Evolutionary conservation across 2,113 vertebrate species (phyloP).

Genomic region (Clarias batrachus): DNA sequence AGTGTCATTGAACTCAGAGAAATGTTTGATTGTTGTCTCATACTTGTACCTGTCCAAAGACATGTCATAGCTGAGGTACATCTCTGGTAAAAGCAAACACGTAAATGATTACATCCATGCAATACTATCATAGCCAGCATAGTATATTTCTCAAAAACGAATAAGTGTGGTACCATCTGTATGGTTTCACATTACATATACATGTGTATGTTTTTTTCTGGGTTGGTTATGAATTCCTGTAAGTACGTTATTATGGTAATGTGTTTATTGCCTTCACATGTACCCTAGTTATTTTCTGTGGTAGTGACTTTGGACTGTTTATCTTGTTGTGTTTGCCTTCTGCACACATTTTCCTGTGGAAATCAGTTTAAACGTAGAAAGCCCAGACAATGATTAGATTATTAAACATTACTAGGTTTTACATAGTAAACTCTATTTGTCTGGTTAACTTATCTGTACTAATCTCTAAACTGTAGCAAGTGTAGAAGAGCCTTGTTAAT

Average conservation of each 20-base stretch:
- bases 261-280: background rate
- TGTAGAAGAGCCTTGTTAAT: background rate
- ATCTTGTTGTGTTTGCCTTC: background rate
- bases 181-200: background rate
- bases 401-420: background rate
- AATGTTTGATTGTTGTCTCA: constrained; percentile 71
- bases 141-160: background rate
- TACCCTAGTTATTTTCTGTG: background rate
- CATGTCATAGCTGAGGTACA: background rate
- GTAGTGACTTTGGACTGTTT: background rate
- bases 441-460: too few species aligned
- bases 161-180: background rate
- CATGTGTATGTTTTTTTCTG: background rate
- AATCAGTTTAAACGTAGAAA: too few species aligned
- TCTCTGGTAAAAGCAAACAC: background rate
- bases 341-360: background rate
- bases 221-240: background rate
- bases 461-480: background rate
- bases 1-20: constrained; percentile 55
- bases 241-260: background rate
- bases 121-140: background rate
- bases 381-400: background rate
- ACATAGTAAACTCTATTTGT: background rate
- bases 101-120: background rate
- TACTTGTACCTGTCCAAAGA: constrained; percentile 70